A percentile compares a stretch with the other conserved stretches of the same genome.
phyloP scores from a whole-genome alignment of 1,140 invertebrate genomes.

The Lutraria rhynchaena region DNA sequence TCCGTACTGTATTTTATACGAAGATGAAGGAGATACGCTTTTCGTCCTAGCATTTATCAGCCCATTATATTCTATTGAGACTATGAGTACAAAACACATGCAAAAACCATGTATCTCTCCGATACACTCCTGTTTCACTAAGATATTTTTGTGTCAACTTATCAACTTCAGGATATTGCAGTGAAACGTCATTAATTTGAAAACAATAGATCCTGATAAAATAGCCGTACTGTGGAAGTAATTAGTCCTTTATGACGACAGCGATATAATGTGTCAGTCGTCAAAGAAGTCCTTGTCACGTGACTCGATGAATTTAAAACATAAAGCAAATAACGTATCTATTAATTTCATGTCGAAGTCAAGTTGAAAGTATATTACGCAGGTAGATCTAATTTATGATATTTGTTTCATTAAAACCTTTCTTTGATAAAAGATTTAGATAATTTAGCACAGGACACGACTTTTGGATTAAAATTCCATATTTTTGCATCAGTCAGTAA shows the following conservation, averaged over 20 bases:
- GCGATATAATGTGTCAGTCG: slow-evolving; percentile 18
- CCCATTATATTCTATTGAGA: background rate
- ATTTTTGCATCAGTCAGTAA: too few relatives aligned
- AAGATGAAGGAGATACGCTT: slow-evolving; percentile 41
- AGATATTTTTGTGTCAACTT: background rate
- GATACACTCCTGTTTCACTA: background rate
- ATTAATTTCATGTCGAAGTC: too few relatives aligned
- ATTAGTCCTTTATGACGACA: slow-evolving; percentile 40
- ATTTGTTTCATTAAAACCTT: too few relatives aligned
- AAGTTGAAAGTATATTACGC: too few relatives aligned
- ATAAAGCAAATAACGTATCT: too few relatives aligned
- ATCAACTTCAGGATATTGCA: background rate
- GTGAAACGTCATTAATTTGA: slow-evolving; percentile 39
- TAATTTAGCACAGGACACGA: too few relatives aligned
- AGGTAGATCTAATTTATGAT: too few relatives aligned
- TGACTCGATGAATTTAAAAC: too few relatives aligned
- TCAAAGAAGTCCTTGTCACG: background rate
- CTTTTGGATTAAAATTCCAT: too few relatives aligned
- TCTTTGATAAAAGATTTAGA: too few relatives aligned
- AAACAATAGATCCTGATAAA: slow-evolving; percentile 37
- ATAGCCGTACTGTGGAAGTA: slow-evolving; percentile 7
- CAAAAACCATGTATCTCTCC: background rate
- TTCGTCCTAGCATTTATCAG: slow-evolving; percentile 28
- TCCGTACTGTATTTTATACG: slow-evolving; percentile 41
- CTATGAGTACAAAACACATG: background rate